Base-by-base conservation (phyloP, 2,797 vertebrate species). In the Pteropus rufus region DNA sequence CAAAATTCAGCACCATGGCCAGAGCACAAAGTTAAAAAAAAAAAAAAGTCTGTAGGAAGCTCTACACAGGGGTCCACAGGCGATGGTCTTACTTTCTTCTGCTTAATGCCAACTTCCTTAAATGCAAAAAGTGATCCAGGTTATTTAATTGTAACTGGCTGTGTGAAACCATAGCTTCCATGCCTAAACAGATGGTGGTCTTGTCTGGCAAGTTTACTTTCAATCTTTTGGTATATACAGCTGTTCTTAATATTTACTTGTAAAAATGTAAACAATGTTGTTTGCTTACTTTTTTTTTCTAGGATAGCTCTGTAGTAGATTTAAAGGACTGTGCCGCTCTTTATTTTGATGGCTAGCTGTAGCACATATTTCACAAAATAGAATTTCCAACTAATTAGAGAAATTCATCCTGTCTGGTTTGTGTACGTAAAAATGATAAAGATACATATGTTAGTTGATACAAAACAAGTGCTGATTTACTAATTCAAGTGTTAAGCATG, bases 1-100 rank as follows among this genome's bases (percentile, higher is more conserved):
- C 7, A 81, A 31, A 19, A 69, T 98, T 98, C 97, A 98, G 98
- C 95, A 98, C 97, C 97, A 98, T 90, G 96, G 97, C 79, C 96
- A 98, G 97, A 92, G 97, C 86, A 94, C 31, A 67, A 70, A 62
- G n/a, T 67, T 26, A 12, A 49, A 31, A 26, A 4, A 41, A 83
- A 60, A 36, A 19, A 65, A 11, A 81, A 29, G 41, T 46, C 12
- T 82, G 4, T 34, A 58, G 54, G 31, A 64, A 89, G 29, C 6
- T 34, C 24, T 39, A 21, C 4, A 82, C 5, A 44, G 15, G 52
- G 31, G 70, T 56, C 7, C n/a, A 85, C 7, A 73, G 10, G 26
- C n/a, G 65, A 72, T 75, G 11, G 0, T 56, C 76, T 76, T 56
- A n/a, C 15, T 86, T 73, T 91, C 41, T 76, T 76, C 2, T 62